A percentile compares a stretch with the other conserved stretches of the same genome.
Evolutionary conservation across 2,888 invertebrate species (phyloP).

Genomic region (Sycophila texana): DNA sequence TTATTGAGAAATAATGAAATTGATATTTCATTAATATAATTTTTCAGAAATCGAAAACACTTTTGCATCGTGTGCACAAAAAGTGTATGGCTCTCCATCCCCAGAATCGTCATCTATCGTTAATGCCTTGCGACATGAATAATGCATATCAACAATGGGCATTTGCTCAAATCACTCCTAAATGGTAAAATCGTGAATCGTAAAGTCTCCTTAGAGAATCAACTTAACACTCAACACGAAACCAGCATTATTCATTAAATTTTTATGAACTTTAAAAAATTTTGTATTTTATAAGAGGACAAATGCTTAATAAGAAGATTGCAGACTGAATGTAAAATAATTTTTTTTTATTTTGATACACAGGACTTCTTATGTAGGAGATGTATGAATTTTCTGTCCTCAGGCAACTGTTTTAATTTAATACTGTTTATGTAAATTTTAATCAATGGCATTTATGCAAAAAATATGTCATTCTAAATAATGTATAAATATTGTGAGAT

Average conservation of each 20-base stretch:
- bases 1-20: no score
- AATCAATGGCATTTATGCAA: background rate
- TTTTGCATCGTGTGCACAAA: constrained; percentile 86
- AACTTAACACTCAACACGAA: no score
- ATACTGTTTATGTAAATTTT: constrained; percentile 37
- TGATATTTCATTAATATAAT: background rate
- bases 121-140: constrained; percentile 89
- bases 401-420: constrained; percentile 24
- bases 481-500: background rate
- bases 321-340: constrained; percentile 24
- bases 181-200: constrained; percentile 76
- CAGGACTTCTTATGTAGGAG: background rate
- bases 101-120: constrained; percentile 84
- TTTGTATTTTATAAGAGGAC: background rate
- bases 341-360: constrained; percentile 32
- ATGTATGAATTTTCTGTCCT: constrained; percentile 11
- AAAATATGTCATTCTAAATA: constrained; percentile 37
- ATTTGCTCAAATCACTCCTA: constrained; percentile 85
- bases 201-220: constrained; percentile 4
- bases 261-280: background rate
- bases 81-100: constrained; percentile 92
- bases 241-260: no score
- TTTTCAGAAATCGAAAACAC: constrained; percentile 79
- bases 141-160: constrained; percentile 94
- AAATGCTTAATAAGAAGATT: constrained; percentile 38